phyloP scores from a whole-genome alignment of 1,140 invertebrate species.

The Philotrypesis tridentata region DNA sequence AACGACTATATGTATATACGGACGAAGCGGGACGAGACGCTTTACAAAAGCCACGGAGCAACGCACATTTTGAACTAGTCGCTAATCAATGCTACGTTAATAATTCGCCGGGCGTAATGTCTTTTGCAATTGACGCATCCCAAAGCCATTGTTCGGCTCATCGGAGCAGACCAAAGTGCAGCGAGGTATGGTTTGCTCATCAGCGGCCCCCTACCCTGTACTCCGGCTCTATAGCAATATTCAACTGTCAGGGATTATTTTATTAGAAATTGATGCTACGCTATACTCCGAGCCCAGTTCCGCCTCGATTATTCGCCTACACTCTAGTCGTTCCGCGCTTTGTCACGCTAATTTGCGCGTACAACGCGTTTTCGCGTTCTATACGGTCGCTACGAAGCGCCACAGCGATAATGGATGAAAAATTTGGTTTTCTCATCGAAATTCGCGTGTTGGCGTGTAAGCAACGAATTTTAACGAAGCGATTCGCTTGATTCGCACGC shows the following conservation, averaged over 20 bases:
- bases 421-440: too few species aligned
- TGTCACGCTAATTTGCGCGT: background rate
- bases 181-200: background rate
- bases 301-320: background rate
- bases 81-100: background rate
- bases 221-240: background rate
- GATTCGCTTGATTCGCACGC: background rate
- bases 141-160: slow-evolving; percentile 1
- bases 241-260: slow-evolving; percentile 2
- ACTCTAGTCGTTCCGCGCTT: background rate
- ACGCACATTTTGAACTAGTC: background rate
- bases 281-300: too few species aligned
- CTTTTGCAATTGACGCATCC: slow-evolving; percentile 8
- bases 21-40: too few species aligned
- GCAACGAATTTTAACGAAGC: background rate
- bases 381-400: too few species aligned
- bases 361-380: background rate
- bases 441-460: too few species aligned
- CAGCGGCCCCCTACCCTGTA: too few species aligned
- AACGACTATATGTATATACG: too few species aligned
- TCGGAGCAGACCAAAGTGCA: slow-evolving; percentile 5
- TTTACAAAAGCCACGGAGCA: too few species aligned
- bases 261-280: slow-evolving; percentile 1
- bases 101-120: background rate
- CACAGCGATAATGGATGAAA: too few species aligned